Base-by-base conservation (phyloP, 2,888 invertebrate genomes). In the Drosophila silvestris region DNA sequence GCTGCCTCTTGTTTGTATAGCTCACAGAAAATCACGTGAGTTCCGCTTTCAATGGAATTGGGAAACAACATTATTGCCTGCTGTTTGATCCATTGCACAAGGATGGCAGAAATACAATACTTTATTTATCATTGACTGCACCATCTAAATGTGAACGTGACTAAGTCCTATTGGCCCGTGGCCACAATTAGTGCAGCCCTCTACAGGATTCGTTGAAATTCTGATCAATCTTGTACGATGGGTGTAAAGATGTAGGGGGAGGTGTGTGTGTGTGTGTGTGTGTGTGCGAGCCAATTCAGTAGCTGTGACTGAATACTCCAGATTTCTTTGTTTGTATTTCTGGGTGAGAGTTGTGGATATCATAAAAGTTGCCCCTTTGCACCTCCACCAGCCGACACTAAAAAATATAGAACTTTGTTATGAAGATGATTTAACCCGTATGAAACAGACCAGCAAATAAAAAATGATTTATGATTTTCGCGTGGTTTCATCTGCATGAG, bases 91-190 rank as follows among this genome's bases (percentile, higher is more conserved):
- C 74, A 62, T 74, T 68, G 62, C 50, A 41, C 57, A 52, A 33
- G 74, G 47, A 66, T 65, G 28, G 37, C 41, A 58, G 28, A 50
- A 12, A 39, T 28, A 50, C 28, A 39, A 14, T 32, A 61, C 32
- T 16, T 44, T 16, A 58, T 33, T 28, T 33, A 60, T 64, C 47
- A 47, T 30, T 52, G 47, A 64, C 70, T 61, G 14, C 37, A 60
- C 37, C 64, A 54, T 47, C 70, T 63, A 65, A 71, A 81, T 37
- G 37, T 28, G 58, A 58, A 58, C 78, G 78, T 78, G 78, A 72
- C 81, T 58, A 67, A 81, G 67, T 44, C 64, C 22, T 47, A 64
- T 81, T 81, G 61, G 81, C 78, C 81, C 78, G 65, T 66, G 81
- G 81, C 62, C 52, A 78, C 53, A 77, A 78, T 71, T 60, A 30